These are phyloP conservation scores for Plectus sambesii DNA, from an alignment of 1,140 invertebrate species.

Conservation along the genomic window DNA sequence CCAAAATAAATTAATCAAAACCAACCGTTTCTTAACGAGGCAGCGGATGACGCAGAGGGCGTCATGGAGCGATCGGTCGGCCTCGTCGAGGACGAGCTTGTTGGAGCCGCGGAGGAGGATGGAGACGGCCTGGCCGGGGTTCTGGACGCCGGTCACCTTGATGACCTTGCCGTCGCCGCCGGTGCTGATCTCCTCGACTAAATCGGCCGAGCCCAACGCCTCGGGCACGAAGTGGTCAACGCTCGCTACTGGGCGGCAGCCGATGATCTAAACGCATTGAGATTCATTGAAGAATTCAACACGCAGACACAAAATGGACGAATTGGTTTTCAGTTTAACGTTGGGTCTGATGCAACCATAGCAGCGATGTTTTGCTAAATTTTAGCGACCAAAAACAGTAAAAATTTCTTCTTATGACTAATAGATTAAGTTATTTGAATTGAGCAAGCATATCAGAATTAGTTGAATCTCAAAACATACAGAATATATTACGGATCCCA, in stretches of 20 bases:
- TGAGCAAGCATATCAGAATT: too few species aligned
- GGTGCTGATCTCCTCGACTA: slow-evolving; percentile 83
- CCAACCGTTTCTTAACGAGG: slow-evolving; percentile 72
- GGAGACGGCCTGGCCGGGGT: slow-evolving; percentile 77
- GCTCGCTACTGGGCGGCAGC: slow-evolving; percentile 91
- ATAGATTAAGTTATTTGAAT: too few species aligned
- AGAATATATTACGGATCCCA: too few species aligned
- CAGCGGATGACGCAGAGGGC: slow-evolving; percentile 95
- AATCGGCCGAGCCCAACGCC: slow-evolving; percentile 74
- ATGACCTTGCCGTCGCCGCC: slow-evolving; percentile 76
- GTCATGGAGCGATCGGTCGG: slow-evolving; percentile 82
- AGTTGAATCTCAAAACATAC: too few species aligned
- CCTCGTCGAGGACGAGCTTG: slow-evolving; percentile 82
- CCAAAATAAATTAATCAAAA: neutral
- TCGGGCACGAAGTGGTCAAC: slow-evolving; percentile 91
- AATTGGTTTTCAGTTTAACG: too few species aligned
- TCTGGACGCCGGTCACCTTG: slow-evolving; percentile 80
- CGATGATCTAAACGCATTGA: slow-evolving; percentile 64
- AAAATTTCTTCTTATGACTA: too few species aligned
- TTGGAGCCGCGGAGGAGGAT: slow-evolving; percentile 91
- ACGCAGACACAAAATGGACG: too few species aligned
- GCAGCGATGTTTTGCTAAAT: neutral
- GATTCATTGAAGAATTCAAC: too few species aligned
- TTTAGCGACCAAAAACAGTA: slow-evolving; percentile 3
- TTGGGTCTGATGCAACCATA: too few species aligned